Conservation (phyloP, 2,113 vertebrate genomes). For the Leptobrachium ailaonicum region DNA sequence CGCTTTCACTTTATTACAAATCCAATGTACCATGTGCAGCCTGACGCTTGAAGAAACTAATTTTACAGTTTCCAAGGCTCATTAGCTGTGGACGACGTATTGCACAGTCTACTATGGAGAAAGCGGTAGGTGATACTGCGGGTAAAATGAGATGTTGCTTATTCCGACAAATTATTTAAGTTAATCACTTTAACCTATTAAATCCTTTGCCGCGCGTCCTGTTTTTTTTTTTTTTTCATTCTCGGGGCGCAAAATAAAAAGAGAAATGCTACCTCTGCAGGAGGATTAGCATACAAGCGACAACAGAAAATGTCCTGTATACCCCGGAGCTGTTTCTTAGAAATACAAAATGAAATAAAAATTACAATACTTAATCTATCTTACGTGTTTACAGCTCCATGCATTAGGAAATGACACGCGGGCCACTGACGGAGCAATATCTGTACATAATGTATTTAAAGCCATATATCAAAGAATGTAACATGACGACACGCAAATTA, state of each 20-base stretch:
- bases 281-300: conserved; percentile 46
- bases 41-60: conserved; percentile 39
- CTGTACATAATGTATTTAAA: conserved; percentile 53
- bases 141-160: conserved; percentile 17
- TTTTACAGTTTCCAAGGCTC: conserved; percentile 40
- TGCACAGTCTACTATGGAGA: conserved; percentile 11
- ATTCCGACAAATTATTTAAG: conserved; percentile 42
- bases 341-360: conserved; percentile 63
- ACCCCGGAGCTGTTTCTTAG: conserved; percentile 55
- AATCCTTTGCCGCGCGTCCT: not conserved
- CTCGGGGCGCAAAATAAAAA: not conserved
- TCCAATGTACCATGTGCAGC: conserved; percentile 36
- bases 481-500: conserved; percentile 64
- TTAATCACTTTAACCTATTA: conserved; percentile 38
- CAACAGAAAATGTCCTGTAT: conserved; percentile 56
- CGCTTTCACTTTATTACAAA: conserved; percentile 32
- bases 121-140: conserved; percentile 13
- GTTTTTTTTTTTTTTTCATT: conserved; percentile 15
- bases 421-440: conserved; percentile 38
- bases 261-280: not conserved
- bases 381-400: conserved; percentile 58
- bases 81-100: conserved; percentile 17
- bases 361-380: conserved; percentile 60
- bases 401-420: conserved; percentile 46
- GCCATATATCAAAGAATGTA: conserved; percentile 60